phyloP scores from a whole-genome alignment of 2,888 invertebrate species.

The Spialia ferax region DNA sequence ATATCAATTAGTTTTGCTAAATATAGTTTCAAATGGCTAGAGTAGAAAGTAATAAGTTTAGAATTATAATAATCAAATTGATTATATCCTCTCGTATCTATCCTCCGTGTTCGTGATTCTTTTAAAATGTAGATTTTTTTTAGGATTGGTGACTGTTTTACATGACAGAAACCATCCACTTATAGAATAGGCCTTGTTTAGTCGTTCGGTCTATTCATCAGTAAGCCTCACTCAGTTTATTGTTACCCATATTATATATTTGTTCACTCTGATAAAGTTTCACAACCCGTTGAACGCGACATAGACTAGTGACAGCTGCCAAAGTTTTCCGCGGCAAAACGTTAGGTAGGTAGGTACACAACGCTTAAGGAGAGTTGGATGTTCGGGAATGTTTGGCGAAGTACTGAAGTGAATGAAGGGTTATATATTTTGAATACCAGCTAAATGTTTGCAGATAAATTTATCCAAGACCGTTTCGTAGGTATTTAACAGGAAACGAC shows the following conservation, averaged over 20 bases:
- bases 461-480: too few relatives aligned
- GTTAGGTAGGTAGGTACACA: too few relatives aligned
- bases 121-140: neutral
- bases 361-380: conserved; percentile 32
- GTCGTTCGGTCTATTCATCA: too few relatives aligned
- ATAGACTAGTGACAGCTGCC: conserved; percentile 51
- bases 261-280: conserved; percentile 45
- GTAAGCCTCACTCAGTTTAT: conserved; percentile 58
- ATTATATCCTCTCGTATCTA: too few relatives aligned
- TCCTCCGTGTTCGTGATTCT: neutral
- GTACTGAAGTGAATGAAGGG: neutral
- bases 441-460: neutral
- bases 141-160: neutral
- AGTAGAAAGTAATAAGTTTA: neutral
- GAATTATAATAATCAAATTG: neutral
- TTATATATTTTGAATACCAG: neutral
- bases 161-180: too few relatives aligned
- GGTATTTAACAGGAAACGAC: too few relatives aligned
- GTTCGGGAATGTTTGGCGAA: conserved; percentile 8
- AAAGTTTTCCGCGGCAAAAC: conserved; percentile 46
- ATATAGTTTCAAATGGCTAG: neutral
- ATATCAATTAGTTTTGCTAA: conserved; percentile 28
- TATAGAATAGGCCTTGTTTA: conserved; percentile 53
- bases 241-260: conserved; percentile 47
- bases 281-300: conserved; percentile 48